Base-by-base conservation (phyloP, 2,888 invertebrate genomes). In the Cephus pygmeus region DNA sequence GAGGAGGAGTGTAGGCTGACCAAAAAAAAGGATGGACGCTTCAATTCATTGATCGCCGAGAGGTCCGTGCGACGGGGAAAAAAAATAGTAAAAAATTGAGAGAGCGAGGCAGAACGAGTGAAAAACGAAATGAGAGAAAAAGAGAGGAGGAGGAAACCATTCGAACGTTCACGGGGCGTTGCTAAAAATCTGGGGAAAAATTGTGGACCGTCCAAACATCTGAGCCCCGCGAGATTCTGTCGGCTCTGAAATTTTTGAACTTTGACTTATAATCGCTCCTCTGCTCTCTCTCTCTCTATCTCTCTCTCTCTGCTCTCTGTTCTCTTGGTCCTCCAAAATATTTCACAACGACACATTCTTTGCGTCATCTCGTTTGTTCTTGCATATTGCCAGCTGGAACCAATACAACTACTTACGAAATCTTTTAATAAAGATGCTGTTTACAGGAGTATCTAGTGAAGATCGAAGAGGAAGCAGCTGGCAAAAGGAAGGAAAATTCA, bases 21-120 rank as follows among this genome's bases (percentile, higher is more conserved):
- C 90, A 88, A 91, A 91, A 89, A 89, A 88, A 87, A 82, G 88
- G 88, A 89, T 83, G 89, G 88, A 88, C 89, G 91, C 90, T 91
- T 89, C 90, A 91, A 91, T 91, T 91, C 91, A 91, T 91, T 91
- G 91, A 91, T 91, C 91, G 91, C 87, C 86, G 86, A 84, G 86
- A 88, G 87, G 89, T 90, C 89, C 89, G 87, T 89, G 88, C 87
- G 84, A 87, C 88, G 87, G 88, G 87, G 87, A 87, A 88, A 89
- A 89, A 88, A 87, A 87, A 88, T 88, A 89, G 87, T 85, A 83
- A 76, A 79, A 81, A 76, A 77, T 56, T 56, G 75, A 75, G 12
- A 75, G 35, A 73, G 34, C 76, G 69, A 79, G 69, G 75, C 76
- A 75, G 78, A 80, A 69, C 71, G 71, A 76, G 12, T 69, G 69